A percentile compares a stretch with the other conserved stretches of the same genome.
phyloP scores from a whole-genome alignment of 2,113 vertebrate species.

The Nannospalax galili region DNA sequence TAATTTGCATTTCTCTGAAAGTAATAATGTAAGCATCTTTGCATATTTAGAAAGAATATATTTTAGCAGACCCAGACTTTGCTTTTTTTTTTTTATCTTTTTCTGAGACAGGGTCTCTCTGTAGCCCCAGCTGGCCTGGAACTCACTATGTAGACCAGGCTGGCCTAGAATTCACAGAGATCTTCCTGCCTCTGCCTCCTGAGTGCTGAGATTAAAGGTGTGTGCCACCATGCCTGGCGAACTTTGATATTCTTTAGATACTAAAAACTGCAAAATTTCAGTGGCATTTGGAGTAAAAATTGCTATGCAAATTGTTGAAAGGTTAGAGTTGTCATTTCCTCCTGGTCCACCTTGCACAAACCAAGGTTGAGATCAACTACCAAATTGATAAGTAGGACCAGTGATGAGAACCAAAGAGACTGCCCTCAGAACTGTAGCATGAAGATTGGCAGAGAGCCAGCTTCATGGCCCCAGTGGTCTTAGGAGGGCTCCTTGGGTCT shows the following conservation, averaged over 20 bases:
- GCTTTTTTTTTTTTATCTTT: too few relatives aligned
- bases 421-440: not conserved
- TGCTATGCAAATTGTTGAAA: not conserved
- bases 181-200: too few relatives aligned
- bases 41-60: slow-evolving; percentile 27
- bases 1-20: slow-evolving; percentile 12
- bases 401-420: not conserved
- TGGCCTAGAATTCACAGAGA: too few relatives aligned
- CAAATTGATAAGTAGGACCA: not conserved
- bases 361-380: not conserved
- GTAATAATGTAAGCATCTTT: not conserved
- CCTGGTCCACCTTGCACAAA: not conserved
- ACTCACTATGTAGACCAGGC: too few relatives aligned
- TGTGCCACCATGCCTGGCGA: too few relatives aligned
- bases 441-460: not conserved
- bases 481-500: not conserved
- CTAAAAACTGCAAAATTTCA: slow-evolving; percentile 25
- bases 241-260: not conserved
- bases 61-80: slow-evolving; percentile 2
- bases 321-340: not conserved
- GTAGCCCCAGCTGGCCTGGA: too few relatives aligned
- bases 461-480: not conserved
- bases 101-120: too few relatives aligned
- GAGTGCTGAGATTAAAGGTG: too few relatives aligned
- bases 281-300: not conserved